Conservation (phyloP, 1,140 invertebrate species). For the Heliconius hermathena region DNA sequence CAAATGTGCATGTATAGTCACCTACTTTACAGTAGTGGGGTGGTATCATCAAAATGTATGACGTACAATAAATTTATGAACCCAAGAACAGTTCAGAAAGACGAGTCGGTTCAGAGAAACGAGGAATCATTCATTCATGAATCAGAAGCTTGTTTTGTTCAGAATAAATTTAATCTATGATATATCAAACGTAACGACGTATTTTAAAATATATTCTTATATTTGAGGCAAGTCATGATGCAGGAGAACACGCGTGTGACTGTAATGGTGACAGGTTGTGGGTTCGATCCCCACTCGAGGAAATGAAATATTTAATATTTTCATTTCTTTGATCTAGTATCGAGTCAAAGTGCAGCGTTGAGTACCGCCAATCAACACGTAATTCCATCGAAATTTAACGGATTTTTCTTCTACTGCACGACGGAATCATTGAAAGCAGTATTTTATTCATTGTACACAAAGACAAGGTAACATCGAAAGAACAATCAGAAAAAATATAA, state of each 20-base stretch:
- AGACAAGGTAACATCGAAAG: slow-evolving; percentile 40
- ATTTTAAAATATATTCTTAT: not conserved
- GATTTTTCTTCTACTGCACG: slow-evolving; percentile 27
- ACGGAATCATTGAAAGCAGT: slow-evolving; percentile 31
- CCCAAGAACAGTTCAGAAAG: not conserved
- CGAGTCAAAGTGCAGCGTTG: too few species aligned
- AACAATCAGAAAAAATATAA: slow-evolving; percentile 35
- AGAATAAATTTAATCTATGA: not conserved
- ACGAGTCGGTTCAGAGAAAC: not conserved
- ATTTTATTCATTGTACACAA: slow-evolving; percentile 31
- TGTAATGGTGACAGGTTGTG: too few species aligned
- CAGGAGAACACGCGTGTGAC: too few species aligned
- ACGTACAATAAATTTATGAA: not conserved
- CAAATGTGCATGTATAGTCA: not conserved
- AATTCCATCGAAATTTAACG: too few species aligned
- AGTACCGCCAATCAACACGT: too few species aligned
- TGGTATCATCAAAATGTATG: not conserved
- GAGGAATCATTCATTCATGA: not conserved
- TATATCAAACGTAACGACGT: not conserved
- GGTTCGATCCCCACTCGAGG: too few species aligned
- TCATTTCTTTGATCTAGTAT: too few species aligned
- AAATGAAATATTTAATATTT: too few species aligned
- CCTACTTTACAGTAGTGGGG: not conserved
- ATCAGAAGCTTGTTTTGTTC: not conserved
- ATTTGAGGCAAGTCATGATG: too few species aligned